Evolutionary conservation across 2,888 invertebrate genomes (phyloP), one percentile per base, ranked within the genome.

Genomic region (Lepetodrilus schrolli): DNA sequence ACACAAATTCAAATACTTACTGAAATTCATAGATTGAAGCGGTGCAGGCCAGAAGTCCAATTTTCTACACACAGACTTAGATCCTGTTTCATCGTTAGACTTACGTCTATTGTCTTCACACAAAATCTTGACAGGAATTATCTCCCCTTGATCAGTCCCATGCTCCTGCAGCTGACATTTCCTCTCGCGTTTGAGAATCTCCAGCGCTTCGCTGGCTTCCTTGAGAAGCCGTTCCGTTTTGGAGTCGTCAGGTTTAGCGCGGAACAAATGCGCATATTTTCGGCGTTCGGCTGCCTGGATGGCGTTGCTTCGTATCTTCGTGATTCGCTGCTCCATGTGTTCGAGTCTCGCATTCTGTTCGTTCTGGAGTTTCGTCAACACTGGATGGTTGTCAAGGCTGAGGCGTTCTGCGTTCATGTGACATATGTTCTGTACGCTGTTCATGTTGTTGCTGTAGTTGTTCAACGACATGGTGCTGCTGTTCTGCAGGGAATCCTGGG

Each of bases 311-410:
- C 85, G 75, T 66, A 87, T 87, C 50, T 83, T 76, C 30, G 78
- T 82, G 79, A 86, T 85, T 17, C 85, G 73, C 38, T 82, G 80
- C 70, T 87, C 87, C 86, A 87, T 86, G 66, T 77, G 82, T 70
- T 87, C 87, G 21, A 85, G 74, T 10, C 87, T 80, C 36, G 80
- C 75, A 75, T 87, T 87, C 71, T 87, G 87, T 75, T 87, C 86
- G 74, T 87, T 87, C 70, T 87, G 87, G 34, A 87, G 79, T 68
- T 82, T 84, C 5, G 84, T 84, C 66, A 87, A 74, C 4, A 80
- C 85, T 5, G 87, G 87, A 73, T 87, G 85, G 73, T 83, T 83
- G 51, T 87, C 87, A 4, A 87, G 75, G 48, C 84, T 58, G 4
- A 58, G 37, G 7, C 43, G 58, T 34, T 58, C 66, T 5, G 50